Conservation (phyloP, 2,113 vertebrate genomes). For the Eurypyga helias region DNA sequence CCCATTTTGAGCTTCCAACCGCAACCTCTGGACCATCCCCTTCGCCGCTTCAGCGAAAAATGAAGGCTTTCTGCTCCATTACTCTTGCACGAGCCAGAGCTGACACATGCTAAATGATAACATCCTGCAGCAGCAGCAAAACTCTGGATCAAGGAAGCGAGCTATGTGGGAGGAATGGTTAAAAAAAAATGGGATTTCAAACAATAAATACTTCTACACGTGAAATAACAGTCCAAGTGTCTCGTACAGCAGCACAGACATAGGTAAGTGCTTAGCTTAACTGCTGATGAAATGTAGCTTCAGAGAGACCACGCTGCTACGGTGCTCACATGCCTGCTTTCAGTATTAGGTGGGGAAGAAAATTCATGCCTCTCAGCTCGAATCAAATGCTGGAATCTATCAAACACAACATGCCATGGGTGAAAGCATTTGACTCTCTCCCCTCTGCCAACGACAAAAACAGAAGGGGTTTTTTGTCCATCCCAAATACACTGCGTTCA, state of each 20-base stretch:
- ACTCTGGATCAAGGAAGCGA: background rate
- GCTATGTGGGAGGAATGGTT: background rate
- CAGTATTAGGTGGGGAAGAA: background rate
- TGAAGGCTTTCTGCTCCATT: background rate
- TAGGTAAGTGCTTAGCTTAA: background rate
- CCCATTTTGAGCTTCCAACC: background rate
- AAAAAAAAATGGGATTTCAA: background rate
- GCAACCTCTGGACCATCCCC: background rate
- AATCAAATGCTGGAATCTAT: background rate
- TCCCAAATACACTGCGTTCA: background rate
- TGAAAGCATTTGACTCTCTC: background rate
- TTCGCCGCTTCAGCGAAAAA: background rate
- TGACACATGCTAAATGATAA: background rate
- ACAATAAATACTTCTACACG: background rate
- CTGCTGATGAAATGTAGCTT: background rate
- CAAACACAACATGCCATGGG: fast-evolving
- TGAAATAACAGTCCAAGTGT: background rate
- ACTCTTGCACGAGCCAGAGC: background rate
- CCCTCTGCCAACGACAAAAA: background rate
- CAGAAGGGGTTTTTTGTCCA: background rate
- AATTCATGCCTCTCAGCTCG: background rate
- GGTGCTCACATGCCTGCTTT: background rate
- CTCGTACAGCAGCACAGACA: background rate
- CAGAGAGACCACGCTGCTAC: background rate
- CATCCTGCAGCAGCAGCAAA: conserved; percentile 11